Conservation (phyloP, 2,888 invertebrate genomes). For the Rhagonycha lutea region DNA sequence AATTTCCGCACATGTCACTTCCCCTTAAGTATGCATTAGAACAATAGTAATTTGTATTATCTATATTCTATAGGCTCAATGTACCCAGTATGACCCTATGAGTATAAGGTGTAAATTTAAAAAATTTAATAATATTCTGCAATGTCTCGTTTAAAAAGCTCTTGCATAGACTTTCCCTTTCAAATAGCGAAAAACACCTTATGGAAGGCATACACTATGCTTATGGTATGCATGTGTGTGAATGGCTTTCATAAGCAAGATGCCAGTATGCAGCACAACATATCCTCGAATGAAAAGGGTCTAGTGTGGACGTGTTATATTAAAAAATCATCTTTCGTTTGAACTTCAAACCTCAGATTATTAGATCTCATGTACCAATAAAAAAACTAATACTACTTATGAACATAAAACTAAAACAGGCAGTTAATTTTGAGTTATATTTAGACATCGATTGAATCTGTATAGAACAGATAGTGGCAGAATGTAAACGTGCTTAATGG, state of each 20-base stretch:
- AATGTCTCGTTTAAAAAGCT: neutral
- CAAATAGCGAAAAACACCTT: neutral
- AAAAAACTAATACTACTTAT: neutral
- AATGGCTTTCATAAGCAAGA: neutral
- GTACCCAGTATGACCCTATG: neutral
- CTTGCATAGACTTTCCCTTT: neutral
- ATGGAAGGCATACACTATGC: neutral
- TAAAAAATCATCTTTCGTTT: too few species aligned
- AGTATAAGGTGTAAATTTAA: neutral
- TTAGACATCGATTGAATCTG: neutral
- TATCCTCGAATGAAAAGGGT: neutral
- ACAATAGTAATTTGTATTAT: neutral
- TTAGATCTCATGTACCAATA: neutral
- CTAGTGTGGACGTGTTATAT: too few species aligned
- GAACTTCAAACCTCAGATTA: neutral
- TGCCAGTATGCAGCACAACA: neutral
- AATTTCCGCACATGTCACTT: too few species aligned
- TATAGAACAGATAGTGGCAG: neutral
- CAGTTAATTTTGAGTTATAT: neutral
- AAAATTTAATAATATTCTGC: neutral
- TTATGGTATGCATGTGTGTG: neutral
- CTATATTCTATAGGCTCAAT: neutral
- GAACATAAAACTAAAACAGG: neutral
- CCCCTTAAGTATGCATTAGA: neutral
- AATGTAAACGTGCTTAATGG: slow-evolving; percentile 12